Evolutionary conservation across 1,140 invertebrate genomes (phyloP).

Genomic region (Acromyrmex heyeri): DNA sequence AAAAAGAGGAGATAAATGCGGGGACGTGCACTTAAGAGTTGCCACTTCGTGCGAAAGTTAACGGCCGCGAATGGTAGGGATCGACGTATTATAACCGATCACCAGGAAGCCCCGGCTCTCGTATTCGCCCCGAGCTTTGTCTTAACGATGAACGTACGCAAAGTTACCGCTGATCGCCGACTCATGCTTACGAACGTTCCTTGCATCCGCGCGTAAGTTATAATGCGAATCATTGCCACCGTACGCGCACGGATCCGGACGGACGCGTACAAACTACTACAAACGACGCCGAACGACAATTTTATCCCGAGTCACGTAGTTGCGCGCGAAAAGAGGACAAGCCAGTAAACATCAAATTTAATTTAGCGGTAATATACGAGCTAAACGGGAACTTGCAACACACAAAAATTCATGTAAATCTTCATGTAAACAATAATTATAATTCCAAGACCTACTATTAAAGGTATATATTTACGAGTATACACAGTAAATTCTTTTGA

Average conservation of each 20-base stretch:
- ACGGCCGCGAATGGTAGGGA: constrained; percentile 21
- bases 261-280: neutral
- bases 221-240: constrained; percentile 61
- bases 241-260: constrained; percentile 37
- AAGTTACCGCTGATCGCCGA: constrained; percentile 54
- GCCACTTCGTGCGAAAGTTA: constrained; percentile 37
- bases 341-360: neutral
- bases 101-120: constrained; percentile 42
- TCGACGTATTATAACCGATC: constrained; percentile 48
- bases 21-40: neutral
- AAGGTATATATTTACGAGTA: no score
- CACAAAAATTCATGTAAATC: neutral
- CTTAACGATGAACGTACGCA: constrained; percentile 50
- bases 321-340: constrained; percentile 2
- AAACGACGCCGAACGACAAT: constrained; percentile 12
- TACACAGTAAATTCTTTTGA: no score
- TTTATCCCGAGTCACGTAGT: constrained; percentile 9
- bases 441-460: no score
- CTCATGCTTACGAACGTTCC: constrained; percentile 51
- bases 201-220: constrained; percentile 26
- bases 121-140: constrained; percentile 53
- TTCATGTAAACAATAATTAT: no score
- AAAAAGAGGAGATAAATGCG: neutral
- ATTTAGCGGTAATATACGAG: neutral
- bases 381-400: neutral